Conservation (phyloP, 2,888 invertebrate genomes). For the Drosophila picticornis region DNA sequence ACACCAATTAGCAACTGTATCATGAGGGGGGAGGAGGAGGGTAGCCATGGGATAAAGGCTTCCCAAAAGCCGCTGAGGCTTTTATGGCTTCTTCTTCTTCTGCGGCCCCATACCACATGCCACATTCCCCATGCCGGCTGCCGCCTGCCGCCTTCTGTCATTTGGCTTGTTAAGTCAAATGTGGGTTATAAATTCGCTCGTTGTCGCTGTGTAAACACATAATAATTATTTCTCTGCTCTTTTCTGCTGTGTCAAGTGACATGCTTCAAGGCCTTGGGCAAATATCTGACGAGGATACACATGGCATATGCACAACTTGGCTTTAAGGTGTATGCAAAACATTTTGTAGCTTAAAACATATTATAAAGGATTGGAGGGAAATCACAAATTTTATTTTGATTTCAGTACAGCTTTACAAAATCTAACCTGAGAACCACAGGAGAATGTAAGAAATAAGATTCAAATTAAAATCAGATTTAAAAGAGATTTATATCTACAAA, state of each 20-base stretch:
- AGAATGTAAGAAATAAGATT: neutral
- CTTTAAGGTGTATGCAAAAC: constrained; percentile 7
- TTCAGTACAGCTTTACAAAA: neutral
- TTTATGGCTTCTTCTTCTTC: constrained; percentile 16
- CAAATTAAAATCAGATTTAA: neutral
- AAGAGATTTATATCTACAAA: neutral
- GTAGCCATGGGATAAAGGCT: constrained; percentile 1
- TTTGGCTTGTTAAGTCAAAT: constrained; percentile 66
- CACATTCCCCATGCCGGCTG: neutral
- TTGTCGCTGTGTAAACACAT: constrained; percentile 64
- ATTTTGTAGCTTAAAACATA: neutral
- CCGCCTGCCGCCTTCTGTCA: neutral
- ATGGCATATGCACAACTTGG: neutral
- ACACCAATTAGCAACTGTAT: constrained; percentile 70
- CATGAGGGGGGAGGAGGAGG: neutral
- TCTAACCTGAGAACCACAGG: neutral
- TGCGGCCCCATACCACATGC: neutral
- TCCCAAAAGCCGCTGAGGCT: constrained; percentile 42
- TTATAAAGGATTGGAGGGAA: neutral
- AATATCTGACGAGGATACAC: constrained; percentile 22
- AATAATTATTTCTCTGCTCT: constrained; percentile 73
- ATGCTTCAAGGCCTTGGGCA: constrained; percentile 31
- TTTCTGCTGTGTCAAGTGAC: constrained; percentile 36
- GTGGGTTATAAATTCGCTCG: constrained; percentile 58
- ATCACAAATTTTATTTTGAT: neutral